These are phyloP conservation scores for Tipula confusa DNA, from an alignment of 2,888 invertebrate genomes.

Conservation along the genomic window DNA sequence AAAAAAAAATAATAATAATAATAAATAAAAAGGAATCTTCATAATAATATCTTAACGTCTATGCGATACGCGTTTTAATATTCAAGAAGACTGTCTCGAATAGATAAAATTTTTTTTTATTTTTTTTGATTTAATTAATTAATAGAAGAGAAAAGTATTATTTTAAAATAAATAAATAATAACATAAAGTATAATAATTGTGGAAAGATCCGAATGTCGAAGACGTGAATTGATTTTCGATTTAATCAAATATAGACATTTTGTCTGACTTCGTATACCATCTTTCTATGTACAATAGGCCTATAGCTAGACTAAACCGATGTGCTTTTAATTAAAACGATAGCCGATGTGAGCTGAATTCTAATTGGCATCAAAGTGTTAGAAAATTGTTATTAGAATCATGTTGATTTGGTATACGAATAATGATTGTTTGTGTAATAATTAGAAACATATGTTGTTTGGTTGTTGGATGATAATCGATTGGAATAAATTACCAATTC, in stretches of 20 bases:
- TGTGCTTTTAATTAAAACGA: neutral
- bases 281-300: neutral
- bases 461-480: neutral
- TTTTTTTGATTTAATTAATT: neutral
- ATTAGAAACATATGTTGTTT: neutral
- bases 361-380: neutral
- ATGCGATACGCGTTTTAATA: neutral
- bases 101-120: neutral
- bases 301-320: neutral
- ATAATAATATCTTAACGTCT: neutral
- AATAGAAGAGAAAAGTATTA: neutral
- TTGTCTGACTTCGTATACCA: neutral
- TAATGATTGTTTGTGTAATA: neutral
- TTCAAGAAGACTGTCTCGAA: neutral
- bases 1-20: neutral
- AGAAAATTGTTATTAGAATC: neutral
- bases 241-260: neutral
- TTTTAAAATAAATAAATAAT: slow-evolving; percentile 3
- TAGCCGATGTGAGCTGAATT: neutral
- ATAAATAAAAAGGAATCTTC: neutral
- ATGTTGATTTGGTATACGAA: neutral
- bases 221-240: slow-evolving; percentile 9
- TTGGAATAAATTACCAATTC: neutral
- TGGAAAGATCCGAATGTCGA: neutral
- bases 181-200: neutral